phyloP scores from a whole-genome alignment of 2,113 vertebrate species.

The Plotosus lineatus region DNA sequence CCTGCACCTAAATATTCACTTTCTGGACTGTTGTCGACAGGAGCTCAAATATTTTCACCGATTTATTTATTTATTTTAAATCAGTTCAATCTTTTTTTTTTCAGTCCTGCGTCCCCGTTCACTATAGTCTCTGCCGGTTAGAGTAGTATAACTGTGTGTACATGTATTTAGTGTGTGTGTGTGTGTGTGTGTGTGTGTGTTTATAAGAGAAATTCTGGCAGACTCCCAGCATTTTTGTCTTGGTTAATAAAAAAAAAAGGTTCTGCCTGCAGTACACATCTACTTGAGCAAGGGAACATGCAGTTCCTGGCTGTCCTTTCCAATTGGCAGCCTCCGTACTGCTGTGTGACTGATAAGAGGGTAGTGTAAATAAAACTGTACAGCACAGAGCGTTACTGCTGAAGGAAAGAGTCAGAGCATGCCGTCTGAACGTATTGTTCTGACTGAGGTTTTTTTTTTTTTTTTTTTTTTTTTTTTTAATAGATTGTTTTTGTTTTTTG shows the following conservation, averaged over 20 bases:
- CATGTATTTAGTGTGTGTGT: constrained; percentile 15
- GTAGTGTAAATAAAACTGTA: constrained; percentile 99
- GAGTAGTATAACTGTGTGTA: background rate
- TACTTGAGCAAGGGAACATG: constrained; percentile 84
- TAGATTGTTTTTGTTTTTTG: constrained; percentile 82
- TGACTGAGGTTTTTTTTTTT: constrained; percentile 77
- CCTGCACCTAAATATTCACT: constrained; percentile 69
- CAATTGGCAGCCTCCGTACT: constrained; percentile 86
- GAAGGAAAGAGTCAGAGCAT: constrained; percentile 64
- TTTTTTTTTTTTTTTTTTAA: constrained; percentile 81
- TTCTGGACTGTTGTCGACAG: constrained; percentile 73
- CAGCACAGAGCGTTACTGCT: constrained; percentile 76
- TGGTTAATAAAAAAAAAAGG: constrained; percentile 64
- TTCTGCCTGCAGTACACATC: constrained; percentile 73
- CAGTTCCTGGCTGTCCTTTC: constrained; percentile 88
- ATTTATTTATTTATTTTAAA: too few species aligned
- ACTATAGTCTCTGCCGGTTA: background rate
- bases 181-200: constrained; percentile 51
- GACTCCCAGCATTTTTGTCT: constrained; percentile 60
- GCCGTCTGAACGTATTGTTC: constrained; percentile 95
- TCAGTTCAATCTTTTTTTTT: constrained; percentile 62
- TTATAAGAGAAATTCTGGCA: constrained; percentile 61
- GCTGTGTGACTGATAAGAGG: constrained; percentile 94
- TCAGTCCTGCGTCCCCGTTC: background rate
- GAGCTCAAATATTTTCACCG: constrained; percentile 72